Evolutionary conservation across 1,140 invertebrate genomes (phyloP), one percentile per base, ranked within the genome.

Genomic region (Meloidogyne floridensis): DNA sequence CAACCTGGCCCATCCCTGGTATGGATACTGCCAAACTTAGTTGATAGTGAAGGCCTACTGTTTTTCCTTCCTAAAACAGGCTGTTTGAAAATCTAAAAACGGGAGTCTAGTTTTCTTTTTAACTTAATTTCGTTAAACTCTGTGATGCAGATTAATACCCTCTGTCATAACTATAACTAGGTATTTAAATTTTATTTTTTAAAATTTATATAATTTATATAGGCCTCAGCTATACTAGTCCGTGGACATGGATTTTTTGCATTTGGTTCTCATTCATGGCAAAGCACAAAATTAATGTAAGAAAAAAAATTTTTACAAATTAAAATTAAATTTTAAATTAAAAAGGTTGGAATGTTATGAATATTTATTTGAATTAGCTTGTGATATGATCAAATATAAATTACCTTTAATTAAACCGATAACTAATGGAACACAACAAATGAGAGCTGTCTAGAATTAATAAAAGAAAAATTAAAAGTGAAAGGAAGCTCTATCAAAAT

Each of bases 281-380:
- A 98, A 90, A 93, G 95, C 90, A 94, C 96, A 0, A 99, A 99
- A 92, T 95, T 95, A 69, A 97, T 98, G 96, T 95, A 94, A 42
- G 96, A 2, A 65, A 65, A n/a, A n/a, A 59, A 15, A n/a, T 59
- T 59, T 15, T 15, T n/a, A 3, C 2, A 56, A 54, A 10, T 13
- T 15, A n/a, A 59, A n/a, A 13, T 0, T 15, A 15, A 13, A 15
- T 5, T 15, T 59, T 59, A 15, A 13, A 2, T 59, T 59, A 59
- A 59, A n/a, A 65, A 65, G 78, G 78, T 20, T 82, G n/a, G 81
- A 82, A 32, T 82, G 81, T 53, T 82, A 82, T 32, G 81, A 82
- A 54, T 82, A 82, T 72, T 72, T 82, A 11, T 82, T 82, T 51
- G 81, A 82, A 51, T 71, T 82, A 13, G 81, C 81, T 43, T 82